phyloP scores from a whole-genome alignment of 2,797 vertebrate species.

The Sebastes matsubarae region DNA sequence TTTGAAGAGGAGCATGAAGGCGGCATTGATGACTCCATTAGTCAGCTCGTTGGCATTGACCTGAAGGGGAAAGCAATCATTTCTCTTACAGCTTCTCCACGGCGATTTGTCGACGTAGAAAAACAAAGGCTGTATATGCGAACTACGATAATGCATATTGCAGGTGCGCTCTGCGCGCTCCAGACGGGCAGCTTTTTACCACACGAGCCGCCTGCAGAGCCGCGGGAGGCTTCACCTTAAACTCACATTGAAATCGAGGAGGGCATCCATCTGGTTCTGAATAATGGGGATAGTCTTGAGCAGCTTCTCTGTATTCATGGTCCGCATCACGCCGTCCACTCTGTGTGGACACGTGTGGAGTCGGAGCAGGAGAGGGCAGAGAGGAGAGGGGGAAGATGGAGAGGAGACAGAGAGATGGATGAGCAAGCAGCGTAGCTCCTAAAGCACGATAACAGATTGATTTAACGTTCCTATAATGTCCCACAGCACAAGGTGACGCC shows the following conservation, averaged over 20 bases:
- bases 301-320: constrained; percentile 99
- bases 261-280: constrained; percentile 99
- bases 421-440: neutral
- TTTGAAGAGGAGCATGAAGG: constrained; percentile 99
- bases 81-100: constrained; percentile 23
- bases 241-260: constrained; percentile 99
- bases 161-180: neutral
- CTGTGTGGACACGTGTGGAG: constrained; percentile 72
- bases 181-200: neutral
- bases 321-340: constrained; percentile 98
- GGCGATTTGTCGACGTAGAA: constrained; percentile 26
- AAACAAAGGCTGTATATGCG: neutral
- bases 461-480: neutral
- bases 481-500: neutral
- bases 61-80: constrained; percentile 77
- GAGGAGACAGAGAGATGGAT: constrained; percentile 5
- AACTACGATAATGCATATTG: neutral
- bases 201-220: constrained; percentile 19
- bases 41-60: constrained; percentile 99
- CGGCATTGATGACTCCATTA: constrained; percentile 99
- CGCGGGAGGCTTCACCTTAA: constrained; percentile 41
- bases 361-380: constrained; percentile 6
- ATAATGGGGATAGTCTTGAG: constrained; percentile 99
- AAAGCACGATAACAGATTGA: neutral
- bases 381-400: neutral